Evolutionary conservation across 2,797 vertebrate species (phyloP).

Genomic region (Yasuhikotakia modesta): DNA sequence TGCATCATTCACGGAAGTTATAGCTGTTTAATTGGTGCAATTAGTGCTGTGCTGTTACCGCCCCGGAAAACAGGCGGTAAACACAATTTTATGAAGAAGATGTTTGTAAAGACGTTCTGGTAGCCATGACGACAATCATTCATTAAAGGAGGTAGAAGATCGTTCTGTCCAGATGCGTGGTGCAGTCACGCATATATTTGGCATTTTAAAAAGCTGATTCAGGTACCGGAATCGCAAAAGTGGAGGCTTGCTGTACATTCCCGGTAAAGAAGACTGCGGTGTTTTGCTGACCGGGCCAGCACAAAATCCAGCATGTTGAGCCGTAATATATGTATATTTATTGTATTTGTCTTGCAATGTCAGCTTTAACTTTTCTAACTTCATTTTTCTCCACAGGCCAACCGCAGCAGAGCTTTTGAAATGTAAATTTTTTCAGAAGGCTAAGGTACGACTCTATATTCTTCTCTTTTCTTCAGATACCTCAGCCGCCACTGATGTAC

Average conservation of each 20-base stretch:
- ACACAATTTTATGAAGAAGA: neutral
- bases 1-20: neutral
- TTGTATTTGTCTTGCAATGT: constrained; percentile 34
- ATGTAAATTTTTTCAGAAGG: constrained; percentile 99
- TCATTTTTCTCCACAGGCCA: constrained; percentile 79
- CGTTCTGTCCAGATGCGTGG: neutral
- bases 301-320: neutral
- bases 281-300: too few species aligned
- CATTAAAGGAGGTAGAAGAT: neutral
- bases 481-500: constrained; percentile 21
- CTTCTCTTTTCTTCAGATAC: constrained; percentile 39
- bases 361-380: constrained; percentile 23
- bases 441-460: constrained; percentile 86
- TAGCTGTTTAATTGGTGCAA: neutral
- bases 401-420: constrained; percentile 99
- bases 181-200: neutral
- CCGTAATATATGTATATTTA: constrained; percentile 6
- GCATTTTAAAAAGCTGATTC: constrained; percentile 8
- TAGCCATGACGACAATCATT: neutral
- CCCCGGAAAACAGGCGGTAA: neutral
- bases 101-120: neutral
- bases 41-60: neutral
- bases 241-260: neutral
- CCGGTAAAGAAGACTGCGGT: neutral
- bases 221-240: neutral